Conservation (phyloP, 2,888 invertebrate species). For the Sinohyriopsis cumingii region DNA sequence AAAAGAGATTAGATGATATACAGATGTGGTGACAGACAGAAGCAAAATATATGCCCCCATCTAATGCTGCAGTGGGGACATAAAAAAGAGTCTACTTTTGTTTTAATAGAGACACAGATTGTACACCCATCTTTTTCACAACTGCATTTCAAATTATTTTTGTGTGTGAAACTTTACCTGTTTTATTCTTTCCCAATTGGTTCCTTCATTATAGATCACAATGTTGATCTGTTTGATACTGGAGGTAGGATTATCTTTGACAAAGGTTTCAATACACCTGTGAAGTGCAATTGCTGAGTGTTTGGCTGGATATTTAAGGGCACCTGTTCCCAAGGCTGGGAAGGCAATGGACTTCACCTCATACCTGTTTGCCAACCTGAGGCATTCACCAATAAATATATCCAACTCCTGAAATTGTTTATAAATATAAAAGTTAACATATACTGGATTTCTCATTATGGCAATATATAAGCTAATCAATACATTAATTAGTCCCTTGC, state of each 20-base stretch:
- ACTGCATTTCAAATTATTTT: no score
- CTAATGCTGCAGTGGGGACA: no score
- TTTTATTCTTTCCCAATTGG: constrained; percentile 13
- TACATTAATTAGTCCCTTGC: no score
- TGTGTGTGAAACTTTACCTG: constrained; percentile 4
- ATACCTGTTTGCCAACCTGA: constrained; percentile 22
- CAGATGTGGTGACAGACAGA: no score
- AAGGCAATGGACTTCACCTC: constrained; percentile 37
- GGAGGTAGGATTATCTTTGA: constrained; percentile 19
- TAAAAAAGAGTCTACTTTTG: no score
- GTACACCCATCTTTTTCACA: no score
- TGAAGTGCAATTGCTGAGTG: constrained; percentile 41
- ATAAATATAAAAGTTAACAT: background rate
- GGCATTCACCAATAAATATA: constrained; percentile 27
- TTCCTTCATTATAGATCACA: constrained; percentile 32
- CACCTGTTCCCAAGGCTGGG: constrained; percentile 58
- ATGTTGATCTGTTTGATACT: constrained; percentile 32
- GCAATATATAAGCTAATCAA: no score
- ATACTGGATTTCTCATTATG: no score
- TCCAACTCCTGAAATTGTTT: constrained; percentile 17
- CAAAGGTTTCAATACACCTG: constrained; percentile 34
- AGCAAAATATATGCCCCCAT: no score
- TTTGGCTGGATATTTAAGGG: constrained; percentile 35
- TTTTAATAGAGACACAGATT: no score
- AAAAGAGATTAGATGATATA: no score